Evolutionary conservation across 2,113 vertebrate species (phyloP).

Genomic region (Shinisaurus crocodilurus): DNA sequence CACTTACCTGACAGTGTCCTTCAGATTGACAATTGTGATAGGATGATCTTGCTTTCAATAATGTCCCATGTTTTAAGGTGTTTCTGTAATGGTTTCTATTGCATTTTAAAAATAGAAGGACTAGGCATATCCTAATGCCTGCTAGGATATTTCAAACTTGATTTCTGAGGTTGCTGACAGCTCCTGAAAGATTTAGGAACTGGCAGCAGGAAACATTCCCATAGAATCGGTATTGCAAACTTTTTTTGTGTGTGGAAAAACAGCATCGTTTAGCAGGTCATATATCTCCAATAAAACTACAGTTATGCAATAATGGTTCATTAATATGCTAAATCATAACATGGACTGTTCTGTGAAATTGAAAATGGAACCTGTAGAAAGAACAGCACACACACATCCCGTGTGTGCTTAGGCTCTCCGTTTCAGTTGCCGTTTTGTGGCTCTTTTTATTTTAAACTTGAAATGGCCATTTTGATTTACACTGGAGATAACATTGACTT

Average conservation of each 20-base stretch:
- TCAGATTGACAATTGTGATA: conserved; percentile 73
- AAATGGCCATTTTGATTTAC: conserved; percentile 72
- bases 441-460: conserved; percentile 62
- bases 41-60: conserved; percentile 74
- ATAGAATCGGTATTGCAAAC: conserved; percentile 71
- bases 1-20: conserved; percentile 68
- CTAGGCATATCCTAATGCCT: conserved; percentile 67
- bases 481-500: conserved; percentile 68
- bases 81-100: conserved; percentile 70
- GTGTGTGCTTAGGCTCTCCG: conserved; percentile 39
- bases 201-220: conserved; percentile 76
- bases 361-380: conserved; percentile 70
- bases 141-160: conserved; percentile 78
- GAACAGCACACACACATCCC: conserved; percentile 53
- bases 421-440: neutral
- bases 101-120: conserved; percentile 76
- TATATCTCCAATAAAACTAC: conserved; percentile 80
- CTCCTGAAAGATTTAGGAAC: conserved; percentile 83
- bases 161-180: conserved; percentile 82
- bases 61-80: conserved; percentile 70
- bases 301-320: conserved; percentile 78
- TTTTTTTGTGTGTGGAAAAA: conserved; percentile 69
- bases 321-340: conserved; percentile 79
- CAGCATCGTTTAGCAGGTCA: conserved; percentile 77
- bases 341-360: conserved; percentile 71